These are phyloP conservation scores for Agrypnus murinus DNA, from an alignment of 2,888 invertebrate species.

Conservation along the genomic window DNA sequence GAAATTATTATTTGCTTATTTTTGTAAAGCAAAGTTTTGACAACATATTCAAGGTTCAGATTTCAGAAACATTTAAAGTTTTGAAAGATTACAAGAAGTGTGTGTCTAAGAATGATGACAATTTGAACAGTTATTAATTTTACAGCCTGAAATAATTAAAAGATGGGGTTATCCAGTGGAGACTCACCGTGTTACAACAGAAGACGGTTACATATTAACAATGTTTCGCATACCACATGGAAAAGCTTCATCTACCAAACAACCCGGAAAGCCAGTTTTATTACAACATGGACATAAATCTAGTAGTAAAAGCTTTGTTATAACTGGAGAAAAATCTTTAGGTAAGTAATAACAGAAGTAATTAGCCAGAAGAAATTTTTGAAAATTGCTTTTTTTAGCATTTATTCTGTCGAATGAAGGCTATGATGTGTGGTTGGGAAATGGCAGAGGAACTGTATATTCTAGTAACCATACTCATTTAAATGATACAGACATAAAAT, in stretches of 20 bases:
- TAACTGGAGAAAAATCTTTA: slow-evolving; percentile 45
- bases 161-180: slow-evolving; percentile 45
- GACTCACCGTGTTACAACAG: slow-evolving; percentile 47
- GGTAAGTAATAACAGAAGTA: slow-evolving; percentile 23
- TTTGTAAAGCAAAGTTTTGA: too few relatives aligned
- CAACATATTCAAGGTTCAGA: too few relatives aligned
- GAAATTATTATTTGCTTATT: too few relatives aligned
- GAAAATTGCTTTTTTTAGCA: slow-evolving; percentile 29
- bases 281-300: slow-evolving; percentile 50
- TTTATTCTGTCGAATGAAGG: slow-evolving; percentile 48
- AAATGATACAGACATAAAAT: slow-evolving; percentile 34
- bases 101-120: too few relatives aligned
- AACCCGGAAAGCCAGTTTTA: slow-evolving; percentile 40
- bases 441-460: slow-evolving; percentile 51
- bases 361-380: not conserved
- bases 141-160: slow-evolving; percentile 48
- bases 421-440: slow-evolving; percentile 54
- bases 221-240: slow-evolving; percentile 46
- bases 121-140: too few relatives aligned
- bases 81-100: too few relatives aligned
- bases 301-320: slow-evolving; percentile 45
- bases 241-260: not conserved
- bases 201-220: slow-evolving; percentile 51
- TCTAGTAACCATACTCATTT: slow-evolving; percentile 44
- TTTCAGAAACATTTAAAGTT: too few relatives aligned